Conservation (phyloP, 2,888 invertebrate species). For the Drosophila tripunctata region DNA sequence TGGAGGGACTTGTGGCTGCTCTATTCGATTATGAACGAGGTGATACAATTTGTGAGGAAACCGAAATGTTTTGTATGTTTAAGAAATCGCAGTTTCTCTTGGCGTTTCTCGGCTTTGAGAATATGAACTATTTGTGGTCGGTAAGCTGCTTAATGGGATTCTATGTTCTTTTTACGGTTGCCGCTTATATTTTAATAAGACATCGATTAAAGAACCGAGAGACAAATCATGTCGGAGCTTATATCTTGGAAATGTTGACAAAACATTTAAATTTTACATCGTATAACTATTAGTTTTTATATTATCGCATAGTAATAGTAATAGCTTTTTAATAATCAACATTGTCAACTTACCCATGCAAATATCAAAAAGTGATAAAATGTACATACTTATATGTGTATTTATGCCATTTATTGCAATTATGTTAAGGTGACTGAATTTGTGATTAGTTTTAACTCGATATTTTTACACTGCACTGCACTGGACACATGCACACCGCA, state of each 20-base stretch:
- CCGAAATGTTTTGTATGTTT: conserved; percentile 90
- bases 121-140: conserved; percentile 88
- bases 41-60: conserved; percentile 89
- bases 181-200: conserved; percentile 89
- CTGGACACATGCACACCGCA: no score
- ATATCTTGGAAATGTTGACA: conserved; percentile 89
- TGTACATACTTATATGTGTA: no score
- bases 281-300: conserved; percentile 80
- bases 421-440: no score
- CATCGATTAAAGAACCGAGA: conserved; percentile 88
- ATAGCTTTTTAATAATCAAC: not conserved
- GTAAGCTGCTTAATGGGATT: conserved; percentile 88
- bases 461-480: no score
- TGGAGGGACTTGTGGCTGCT: conserved; percentile 92
- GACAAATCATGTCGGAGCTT: conserved; percentile 88
- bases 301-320: not conserved
- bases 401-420: no score
- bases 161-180: conserved; percentile 88
- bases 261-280: conserved; percentile 86
- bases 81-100: conserved; percentile 90
- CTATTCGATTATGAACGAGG: conserved; percentile 91
- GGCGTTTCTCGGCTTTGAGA: conserved; percentile 90
- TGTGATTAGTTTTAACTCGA: no score
- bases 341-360: not conserved
- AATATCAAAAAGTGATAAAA: no score